Evolutionary conservation across 1,140 invertebrate genomes (phyloP).

Genomic region (Medauroidea extradentata): DNA sequence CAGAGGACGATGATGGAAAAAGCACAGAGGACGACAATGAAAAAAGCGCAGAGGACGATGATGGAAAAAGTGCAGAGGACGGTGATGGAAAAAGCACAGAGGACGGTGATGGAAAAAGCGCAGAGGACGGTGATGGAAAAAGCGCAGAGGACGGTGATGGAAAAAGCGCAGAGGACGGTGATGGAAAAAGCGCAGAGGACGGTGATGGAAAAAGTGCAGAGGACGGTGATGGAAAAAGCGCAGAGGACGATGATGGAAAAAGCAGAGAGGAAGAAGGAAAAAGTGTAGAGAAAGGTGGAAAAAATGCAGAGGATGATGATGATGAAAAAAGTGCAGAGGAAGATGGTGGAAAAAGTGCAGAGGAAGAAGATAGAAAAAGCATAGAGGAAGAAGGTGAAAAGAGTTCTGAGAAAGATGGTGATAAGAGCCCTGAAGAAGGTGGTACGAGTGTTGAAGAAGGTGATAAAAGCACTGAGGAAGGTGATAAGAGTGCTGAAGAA

Average conservation of each 20-base stretch:
- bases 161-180: background rate
- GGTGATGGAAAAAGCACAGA: constrained; percentile 21
- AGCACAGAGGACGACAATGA: constrained; percentile 28
- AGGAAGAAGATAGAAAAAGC: constrained; percentile 29
- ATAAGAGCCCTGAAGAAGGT: constrained; percentile 21
- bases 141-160: constrained; percentile 19
- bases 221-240: background rate
- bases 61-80: constrained; percentile 22
- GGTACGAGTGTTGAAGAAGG: constrained; percentile 35
- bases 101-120: constrained; percentile 21
- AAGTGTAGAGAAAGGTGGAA: background rate
- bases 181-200: constrained; percentile 3
- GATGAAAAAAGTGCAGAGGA: constrained; percentile 7
- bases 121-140: background rate
- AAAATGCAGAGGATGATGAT: background rate
- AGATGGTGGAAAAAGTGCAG: background rate
- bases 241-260: background rate
- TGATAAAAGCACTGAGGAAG: constrained; percentile 20
- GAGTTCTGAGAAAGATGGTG: constrained; percentile 9
- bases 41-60: constrained; percentile 20
- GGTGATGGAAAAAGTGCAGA: constrained; percentile 10
- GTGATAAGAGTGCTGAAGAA: constrained; percentile 8
- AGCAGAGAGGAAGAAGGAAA: background rate
- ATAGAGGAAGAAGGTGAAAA: constrained; percentile 9
- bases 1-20: constrained; percentile 25